phyloP scores from a whole-genome alignment of 2,888 invertebrate species.

The Latrodectus hesperus region DNA sequence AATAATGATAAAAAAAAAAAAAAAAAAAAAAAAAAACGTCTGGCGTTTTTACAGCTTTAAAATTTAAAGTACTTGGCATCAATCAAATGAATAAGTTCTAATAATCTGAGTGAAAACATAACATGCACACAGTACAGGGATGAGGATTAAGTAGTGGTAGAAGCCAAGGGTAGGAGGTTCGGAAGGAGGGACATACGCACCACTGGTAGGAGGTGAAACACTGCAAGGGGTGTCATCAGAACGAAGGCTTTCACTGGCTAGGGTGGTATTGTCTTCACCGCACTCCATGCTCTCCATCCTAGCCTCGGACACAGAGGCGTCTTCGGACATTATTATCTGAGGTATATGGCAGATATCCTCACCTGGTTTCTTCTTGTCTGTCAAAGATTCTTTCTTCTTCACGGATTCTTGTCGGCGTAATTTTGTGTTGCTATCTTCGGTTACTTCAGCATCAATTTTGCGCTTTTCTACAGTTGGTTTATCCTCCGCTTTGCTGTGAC shows the following conservation, averaged over 20 bases:
- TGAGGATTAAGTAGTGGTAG: constrained; percentile 47
- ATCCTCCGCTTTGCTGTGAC: constrained; percentile 5
- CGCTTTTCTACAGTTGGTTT: neutral
- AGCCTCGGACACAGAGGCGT: constrained; percentile 53
- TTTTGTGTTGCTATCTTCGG: neutral
- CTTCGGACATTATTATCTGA: constrained; percentile 63
- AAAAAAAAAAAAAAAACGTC: too few species aligned
- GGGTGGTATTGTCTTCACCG: constrained; percentile 51
- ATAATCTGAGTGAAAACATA: constrained; percentile 26
- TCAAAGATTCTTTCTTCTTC: constrained; percentile 24
- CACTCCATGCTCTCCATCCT: constrained; percentile 42
- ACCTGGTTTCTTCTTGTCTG: constrained; percentile 27
- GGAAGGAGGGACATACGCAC: constrained; percentile 67
- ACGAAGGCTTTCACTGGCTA: constrained; percentile 59
- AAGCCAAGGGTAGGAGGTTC: constrained; percentile 25
- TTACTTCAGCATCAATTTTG: neutral
- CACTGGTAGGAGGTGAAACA: constrained; percentile 54
- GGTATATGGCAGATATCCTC: constrained; percentile 44
- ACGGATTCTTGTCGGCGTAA: constrained; percentile 38
- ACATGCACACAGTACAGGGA: constrained; percentile 40
- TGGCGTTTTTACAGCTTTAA: too few species aligned
- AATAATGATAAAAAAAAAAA: too few species aligned
- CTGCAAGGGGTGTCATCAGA: constrained; percentile 32
- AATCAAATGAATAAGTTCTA: too few species aligned
- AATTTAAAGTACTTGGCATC: too few species aligned